Evolutionary conservation across 2,888 invertebrate genomes (phyloP).

Genomic region (Xestia rhomboidea): DNA sequence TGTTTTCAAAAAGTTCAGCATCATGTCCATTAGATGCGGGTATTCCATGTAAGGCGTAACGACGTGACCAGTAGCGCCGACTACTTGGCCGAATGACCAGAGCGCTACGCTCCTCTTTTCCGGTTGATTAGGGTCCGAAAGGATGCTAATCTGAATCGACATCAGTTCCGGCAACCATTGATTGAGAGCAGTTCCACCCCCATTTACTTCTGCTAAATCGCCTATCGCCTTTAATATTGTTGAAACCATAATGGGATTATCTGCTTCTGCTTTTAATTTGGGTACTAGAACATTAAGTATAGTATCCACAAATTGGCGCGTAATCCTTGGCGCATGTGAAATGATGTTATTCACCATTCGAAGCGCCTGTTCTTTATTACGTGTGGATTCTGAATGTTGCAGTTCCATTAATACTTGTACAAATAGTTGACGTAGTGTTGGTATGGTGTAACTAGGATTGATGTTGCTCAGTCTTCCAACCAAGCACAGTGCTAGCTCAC

Average conservation of each 20-base stretch:
- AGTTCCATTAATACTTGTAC: slow-evolving; percentile 98
- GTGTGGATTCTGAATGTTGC: slow-evolving; percentile 98
- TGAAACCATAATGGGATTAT: slow-evolving; percentile 97
- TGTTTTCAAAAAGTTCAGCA: slow-evolving; percentile 98
- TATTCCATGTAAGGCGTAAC: slow-evolving; percentile 98
- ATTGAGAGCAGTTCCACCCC: slow-evolving; percentile 96
- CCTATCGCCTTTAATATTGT: slow-evolving; percentile 98
- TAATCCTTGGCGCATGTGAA: slow-evolving; percentile 97
- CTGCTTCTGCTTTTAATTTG: slow-evolving; percentile 96
- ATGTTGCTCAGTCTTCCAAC: slow-evolving; percentile 97
- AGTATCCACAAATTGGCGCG: slow-evolving; percentile 98
- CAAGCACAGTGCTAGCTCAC: slow-evolving; percentile 97
- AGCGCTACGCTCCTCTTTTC: slow-evolving; percentile 98
- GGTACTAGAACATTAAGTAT: slow-evolving; percentile 97
- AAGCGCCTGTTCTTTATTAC: slow-evolving; percentile 99
- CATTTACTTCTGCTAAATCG: slow-evolving; percentile 97
- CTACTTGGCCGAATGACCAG: slow-evolving; percentile 98
- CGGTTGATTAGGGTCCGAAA: slow-evolving; percentile 97
- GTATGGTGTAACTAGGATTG: slow-evolving; percentile 99
- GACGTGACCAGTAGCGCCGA: slow-evolving; percentile 98
- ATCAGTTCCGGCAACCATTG: slow-evolving; percentile 97
- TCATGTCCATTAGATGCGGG: slow-evolving; percentile 96
- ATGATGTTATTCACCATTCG: slow-evolving; percentile 98
- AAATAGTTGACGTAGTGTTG: slow-evolving; percentile 96
- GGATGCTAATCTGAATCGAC: slow-evolving; percentile 96